A percentile compares a stretch with the other conserved stretches of the same genome.
Conservation (phyloP, 2,888 invertebrate species). For the Ennomos erosarius region DNA sequence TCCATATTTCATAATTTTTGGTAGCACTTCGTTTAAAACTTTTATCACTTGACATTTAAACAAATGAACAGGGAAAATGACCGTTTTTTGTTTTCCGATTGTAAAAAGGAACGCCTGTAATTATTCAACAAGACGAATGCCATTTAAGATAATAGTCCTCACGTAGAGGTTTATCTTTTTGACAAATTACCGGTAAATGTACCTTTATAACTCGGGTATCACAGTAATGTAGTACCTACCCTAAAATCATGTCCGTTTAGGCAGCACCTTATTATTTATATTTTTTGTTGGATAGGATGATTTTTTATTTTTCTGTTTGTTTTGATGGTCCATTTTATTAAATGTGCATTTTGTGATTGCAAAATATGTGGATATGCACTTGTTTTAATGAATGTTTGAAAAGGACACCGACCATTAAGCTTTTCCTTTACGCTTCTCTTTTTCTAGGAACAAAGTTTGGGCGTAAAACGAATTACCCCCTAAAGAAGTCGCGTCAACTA, state of each 20-base stretch:
- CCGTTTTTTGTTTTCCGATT: conserved; percentile 48
- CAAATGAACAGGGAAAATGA: conserved; percentile 39
- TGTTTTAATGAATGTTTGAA: too few species aligned
- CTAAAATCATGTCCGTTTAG: conserved; percentile 29
- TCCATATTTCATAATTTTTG: too few species aligned
- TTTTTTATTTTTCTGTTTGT: conserved; percentile 2
- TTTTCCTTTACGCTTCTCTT: too few species aligned
- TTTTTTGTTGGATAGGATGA: conserved; percentile 8
- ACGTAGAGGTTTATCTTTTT: conserved; percentile 77
- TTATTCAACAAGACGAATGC: conserved; percentile 78
- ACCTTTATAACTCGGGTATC: conserved; percentile 61
- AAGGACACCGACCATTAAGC: too few species aligned
- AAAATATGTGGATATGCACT: too few species aligned
- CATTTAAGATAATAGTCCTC: conserved; percentile 74
- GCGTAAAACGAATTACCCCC: too few species aligned
- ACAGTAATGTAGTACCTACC: conserved; percentile 50
- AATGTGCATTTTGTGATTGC: too few species aligned
- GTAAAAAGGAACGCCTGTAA: conserved; percentile 63
- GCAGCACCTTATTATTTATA: conserved; percentile 17
- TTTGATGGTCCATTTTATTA: not conserved
- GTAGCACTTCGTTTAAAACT: not conserved
- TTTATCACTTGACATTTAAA: conserved; percentile 2
- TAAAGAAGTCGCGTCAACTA: too few species aligned
- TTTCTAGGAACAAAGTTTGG: too few species aligned
- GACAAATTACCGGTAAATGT: conserved; percentile 75